phyloP scores from a whole-genome alignment of 2,113 vertebrate genomes.

The Ramphastos sulfuratus region DNA sequence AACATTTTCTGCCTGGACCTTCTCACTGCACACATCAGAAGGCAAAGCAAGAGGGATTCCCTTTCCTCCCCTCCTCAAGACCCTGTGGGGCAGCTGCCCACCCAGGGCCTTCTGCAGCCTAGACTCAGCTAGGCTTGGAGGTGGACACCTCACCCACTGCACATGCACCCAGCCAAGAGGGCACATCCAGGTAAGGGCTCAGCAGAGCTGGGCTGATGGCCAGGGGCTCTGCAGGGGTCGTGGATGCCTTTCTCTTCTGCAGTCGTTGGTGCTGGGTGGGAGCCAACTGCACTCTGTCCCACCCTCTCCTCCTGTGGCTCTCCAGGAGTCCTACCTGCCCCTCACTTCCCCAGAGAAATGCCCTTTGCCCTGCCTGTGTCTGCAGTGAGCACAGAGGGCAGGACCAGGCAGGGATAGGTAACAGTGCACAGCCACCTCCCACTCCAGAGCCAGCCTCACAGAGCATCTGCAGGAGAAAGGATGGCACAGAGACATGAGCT shows the following conservation, averaged over 20 bases:
- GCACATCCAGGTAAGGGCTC: not conserved
- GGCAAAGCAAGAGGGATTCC: not conserved
- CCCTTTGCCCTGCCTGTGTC: not conserved
- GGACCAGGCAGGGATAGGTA: fast-evolving
- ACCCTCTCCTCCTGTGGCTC: not conserved
- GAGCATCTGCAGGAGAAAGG: too few relatives aligned
- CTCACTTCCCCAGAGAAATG: not conserved
- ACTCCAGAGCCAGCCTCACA: too few relatives aligned
- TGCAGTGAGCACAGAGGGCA: not conserved
- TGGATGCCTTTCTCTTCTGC: not conserved
- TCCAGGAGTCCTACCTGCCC: too few relatives aligned
- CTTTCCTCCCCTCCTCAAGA: not conserved
- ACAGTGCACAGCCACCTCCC: too few relatives aligned
- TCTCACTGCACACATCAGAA: not conserved
- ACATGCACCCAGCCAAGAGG: not conserved
- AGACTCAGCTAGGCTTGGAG: not conserved
- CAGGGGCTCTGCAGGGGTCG: too few relatives aligned
- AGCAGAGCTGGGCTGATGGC: not conserved
- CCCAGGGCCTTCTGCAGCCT: not conserved
- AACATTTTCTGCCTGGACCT: not conserved
- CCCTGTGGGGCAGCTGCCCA: not conserved
- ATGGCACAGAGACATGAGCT: too few relatives aligned
- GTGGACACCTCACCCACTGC: fast-evolving
- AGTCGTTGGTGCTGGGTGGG: not conserved
- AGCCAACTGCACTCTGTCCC: not conserved